phyloP scores from a whole-genome alignment of 2,113 vertebrate genomes.

The Alligator sinensis region DNA sequence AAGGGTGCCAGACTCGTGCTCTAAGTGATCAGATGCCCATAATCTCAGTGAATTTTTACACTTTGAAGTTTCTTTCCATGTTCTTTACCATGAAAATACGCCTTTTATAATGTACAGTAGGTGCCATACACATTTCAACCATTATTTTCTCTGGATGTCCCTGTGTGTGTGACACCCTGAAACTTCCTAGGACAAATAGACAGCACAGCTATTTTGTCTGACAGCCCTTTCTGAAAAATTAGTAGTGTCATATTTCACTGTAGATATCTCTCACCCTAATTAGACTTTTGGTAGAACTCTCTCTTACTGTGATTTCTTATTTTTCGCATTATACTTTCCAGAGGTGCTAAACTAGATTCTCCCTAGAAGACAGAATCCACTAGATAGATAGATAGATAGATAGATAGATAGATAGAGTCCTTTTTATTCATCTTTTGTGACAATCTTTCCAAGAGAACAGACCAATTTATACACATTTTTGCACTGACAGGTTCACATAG shows the following conservation, averaged over 20 bases:
- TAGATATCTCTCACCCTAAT: background rate
- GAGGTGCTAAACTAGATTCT: background rate
- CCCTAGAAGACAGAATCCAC: background rate
- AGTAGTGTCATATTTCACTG: background rate
- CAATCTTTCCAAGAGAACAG: background rate
- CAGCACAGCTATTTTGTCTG: background rate
- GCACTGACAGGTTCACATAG: constrained; percentile 39
- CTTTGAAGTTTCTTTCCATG: background rate
- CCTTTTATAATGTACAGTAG: background rate
- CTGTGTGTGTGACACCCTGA: background rate
- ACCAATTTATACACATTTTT: constrained; percentile 30
- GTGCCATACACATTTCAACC: background rate
- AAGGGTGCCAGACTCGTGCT: background rate
- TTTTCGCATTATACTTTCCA: background rate
- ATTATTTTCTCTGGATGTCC: background rate
- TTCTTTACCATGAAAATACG: background rate
- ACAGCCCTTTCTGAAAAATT: background rate
- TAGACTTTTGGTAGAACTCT: background rate
- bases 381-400: too few species aligned
- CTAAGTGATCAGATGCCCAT: background rate
- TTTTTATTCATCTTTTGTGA: constrained; percentile 26
- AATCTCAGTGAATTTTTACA: background rate
- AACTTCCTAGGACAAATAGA: background rate
- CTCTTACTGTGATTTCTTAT: background rate
- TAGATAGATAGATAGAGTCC: background rate